Percentiles rank a stretch among this genome's conserved stretches.
Evolutionary conservation across 2,888 invertebrate species (phyloP).

Genomic region (Sialis fuliginosa): DNA sequence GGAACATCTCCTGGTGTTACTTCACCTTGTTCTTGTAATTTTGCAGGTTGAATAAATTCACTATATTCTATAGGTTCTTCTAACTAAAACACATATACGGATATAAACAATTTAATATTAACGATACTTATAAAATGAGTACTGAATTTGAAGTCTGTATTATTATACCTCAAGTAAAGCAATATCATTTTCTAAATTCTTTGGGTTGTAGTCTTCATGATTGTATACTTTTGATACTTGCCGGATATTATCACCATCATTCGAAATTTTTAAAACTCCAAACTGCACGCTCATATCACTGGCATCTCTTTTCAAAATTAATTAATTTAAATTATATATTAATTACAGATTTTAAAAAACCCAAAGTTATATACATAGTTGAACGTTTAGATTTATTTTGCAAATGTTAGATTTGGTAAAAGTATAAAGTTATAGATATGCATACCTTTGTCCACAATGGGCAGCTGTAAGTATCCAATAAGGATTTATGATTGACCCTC

Average conservation of each 20-base stretch:
- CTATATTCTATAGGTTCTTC: neutral
- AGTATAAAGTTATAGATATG: too few species aligned
- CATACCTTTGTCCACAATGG: too few species aligned
- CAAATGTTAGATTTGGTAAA: too few species aligned
- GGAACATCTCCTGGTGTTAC: constrained; percentile 9
- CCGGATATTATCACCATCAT: neutral
- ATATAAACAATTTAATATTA: neutral
- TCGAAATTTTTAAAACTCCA: neutral
- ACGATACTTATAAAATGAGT: neutral
- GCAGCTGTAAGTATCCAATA: too few species aligned
- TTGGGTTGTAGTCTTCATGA: neutral
- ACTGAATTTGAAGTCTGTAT: neutral
- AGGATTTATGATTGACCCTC: too few species aligned
- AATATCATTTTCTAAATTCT: constrained; percentile 9
- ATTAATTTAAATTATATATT: too few species aligned
- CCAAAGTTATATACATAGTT: too few species aligned
- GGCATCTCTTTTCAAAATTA: too few species aligned
- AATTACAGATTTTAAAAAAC: too few species aligned
- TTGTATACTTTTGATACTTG: neutral
- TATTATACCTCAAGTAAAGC: neutral
- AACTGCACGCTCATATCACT: neutral
- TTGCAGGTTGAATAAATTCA: constrained; percentile 5
- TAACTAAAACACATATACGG: neutral
- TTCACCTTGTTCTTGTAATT: constrained; percentile 8
- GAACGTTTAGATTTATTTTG: too few species aligned